Base-by-base conservation (phyloP, 2,888 invertebrate species). In the Adela reaumurella region DNA sequence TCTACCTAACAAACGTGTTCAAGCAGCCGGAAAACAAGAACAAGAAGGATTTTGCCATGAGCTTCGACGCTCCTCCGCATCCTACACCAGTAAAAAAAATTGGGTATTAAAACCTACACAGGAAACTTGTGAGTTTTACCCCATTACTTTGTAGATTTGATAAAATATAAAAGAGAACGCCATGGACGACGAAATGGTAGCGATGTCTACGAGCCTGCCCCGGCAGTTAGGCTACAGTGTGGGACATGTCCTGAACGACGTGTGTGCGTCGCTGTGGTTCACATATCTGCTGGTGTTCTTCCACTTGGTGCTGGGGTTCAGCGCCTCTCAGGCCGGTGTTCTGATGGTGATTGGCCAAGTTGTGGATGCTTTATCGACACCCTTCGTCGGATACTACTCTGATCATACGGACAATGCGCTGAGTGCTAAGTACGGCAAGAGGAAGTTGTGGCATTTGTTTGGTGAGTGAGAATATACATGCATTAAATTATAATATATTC, bases 261-360 rank as follows among this genome's bases (percentile, higher is more conserved):
- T 96, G 43, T 93, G 92, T 70, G 93, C 94, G 17, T 90, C 93
- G 51, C 89, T 96, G 83, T 96, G 96, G 95, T 96, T 96, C 69
- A 91, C 91, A 1, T 96, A 96, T 68, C 83, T 93, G 45, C 79
- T 96, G 57, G 86, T 96, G 47, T 96, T 87, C 69, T 88, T 93
- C 55, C 83, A 84, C 65, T 71, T 84, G 58, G 81, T 84, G 29
- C 64, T 84, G 44, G 77, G 80, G 59, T 81, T 84, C 59, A 77
- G 72, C 56, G 74, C 83, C 24, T 68, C 74, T 24, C 82, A 81
- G 53, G 82, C 84, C 19, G 84, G 84, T 19, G 70, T 82, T 46
- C 71, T 92, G 47, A 82, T 95, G 69, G 78, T 95, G 52, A 83
- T 92, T 58, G 94, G 88, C n/a, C 88, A 90, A 80, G 65, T 94